Base-by-base conservation (phyloP, 2,888 invertebrate genomes). In the Cecidostiba fungosa region DNA sequence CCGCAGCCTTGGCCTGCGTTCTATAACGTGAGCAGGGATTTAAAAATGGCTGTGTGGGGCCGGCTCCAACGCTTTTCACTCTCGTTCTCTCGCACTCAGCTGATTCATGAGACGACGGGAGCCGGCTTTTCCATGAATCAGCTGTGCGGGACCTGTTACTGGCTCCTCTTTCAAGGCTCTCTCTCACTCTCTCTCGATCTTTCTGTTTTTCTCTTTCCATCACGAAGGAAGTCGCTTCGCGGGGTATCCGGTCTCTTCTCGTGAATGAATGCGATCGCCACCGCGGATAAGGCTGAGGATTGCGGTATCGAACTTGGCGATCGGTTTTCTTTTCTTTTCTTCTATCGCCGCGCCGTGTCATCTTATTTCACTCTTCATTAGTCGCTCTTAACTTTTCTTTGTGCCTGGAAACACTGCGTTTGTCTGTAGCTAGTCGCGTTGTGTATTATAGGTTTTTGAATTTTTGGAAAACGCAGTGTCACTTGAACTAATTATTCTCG, bases 21-120 rank as follows among this genome's bases (percentile, higher is more conserved):
- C 59, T 29, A 70, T 72, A 59, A n/a, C 79, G 78, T 72, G 70
- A 78, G 43, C 54, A 69, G 84, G 84, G 86, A 86, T 86, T 86
- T 86, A 86, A 86, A 86, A 86, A 86, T 86, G 86, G 86, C 84
- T 79, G 79, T 82, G 72, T 74, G 76, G 59, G 59, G 14, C 81
- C 5, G 19, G 16, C 29, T 43, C 77, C 36, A 72, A 62, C 54
- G 54, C 62, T 73, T 85, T 83, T 74, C 77, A 69, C 66, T 77
- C 50, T 66, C 76, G 62, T 50, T 76, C 77, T 50, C 26, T 29
- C 80, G n/a, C n/a, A n/a, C n/a, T 77, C 79, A 77, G 72, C 77
- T 77, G 83, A 83, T 80, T 77, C 83, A 76, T n/a, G 62, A 73
- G 43, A 62, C 39, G 47, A 23, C 50, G 6, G 8, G n/a, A n/a